Conservation (phyloP, 2,113 vertebrate genomes). For the Phalacrocorax carbo region DNA sequence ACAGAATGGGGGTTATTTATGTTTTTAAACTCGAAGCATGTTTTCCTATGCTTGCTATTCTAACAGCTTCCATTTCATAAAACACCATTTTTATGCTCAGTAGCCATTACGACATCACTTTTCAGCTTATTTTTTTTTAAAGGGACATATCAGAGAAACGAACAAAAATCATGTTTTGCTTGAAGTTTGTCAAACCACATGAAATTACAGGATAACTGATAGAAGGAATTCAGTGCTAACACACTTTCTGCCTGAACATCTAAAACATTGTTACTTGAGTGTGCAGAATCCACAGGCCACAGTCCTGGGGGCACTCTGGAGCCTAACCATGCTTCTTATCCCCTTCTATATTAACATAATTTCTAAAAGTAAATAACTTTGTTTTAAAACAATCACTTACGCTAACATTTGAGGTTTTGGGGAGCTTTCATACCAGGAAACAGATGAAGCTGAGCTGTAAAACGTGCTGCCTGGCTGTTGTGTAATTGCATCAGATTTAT, state of each 20-base stretch:
- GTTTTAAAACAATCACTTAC: conserved; percentile 80
- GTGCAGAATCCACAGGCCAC: background rate
- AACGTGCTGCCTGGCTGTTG: conserved; percentile 74
- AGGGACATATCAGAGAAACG: background rate
- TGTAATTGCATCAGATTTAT: conserved; percentile 75
- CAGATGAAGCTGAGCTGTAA: conserved; percentile 66
- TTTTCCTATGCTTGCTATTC: background rate
- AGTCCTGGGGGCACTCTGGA: background rate
- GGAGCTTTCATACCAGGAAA: conserved; percentile 89
- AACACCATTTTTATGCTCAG: background rate
- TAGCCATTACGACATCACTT: background rate
- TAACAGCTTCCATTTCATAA: background rate
- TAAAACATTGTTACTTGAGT: background rate
- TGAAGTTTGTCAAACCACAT: background rate
- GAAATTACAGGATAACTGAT: background rate
- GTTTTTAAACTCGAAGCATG: background rate
- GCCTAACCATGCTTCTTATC: background rate
- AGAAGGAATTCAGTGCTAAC: background rate
- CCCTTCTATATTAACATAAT: background rate
- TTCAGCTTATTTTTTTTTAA: background rate
- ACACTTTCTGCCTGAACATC: background rate
- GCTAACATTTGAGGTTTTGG: conserved; percentile 87
- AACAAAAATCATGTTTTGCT: background rate
- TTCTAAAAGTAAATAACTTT: background rate
- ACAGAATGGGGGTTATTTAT: background rate